Evolutionary conservation across 1,140 invertebrate species (phyloP).

Genomic region (Lordiphosa collinella): DNA sequence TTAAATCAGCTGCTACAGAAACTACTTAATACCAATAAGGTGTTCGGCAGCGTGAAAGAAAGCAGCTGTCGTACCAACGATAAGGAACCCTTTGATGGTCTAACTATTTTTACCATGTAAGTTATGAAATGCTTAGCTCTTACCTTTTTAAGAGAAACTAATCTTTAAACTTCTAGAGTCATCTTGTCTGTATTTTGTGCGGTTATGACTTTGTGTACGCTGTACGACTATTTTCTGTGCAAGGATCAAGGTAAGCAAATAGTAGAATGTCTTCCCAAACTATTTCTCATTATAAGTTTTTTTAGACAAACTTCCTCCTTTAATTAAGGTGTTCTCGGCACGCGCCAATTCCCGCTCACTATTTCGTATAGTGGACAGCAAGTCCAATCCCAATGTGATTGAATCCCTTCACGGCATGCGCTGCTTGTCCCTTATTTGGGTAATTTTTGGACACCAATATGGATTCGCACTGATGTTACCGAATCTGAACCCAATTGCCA

Average conservation of each 20-base stretch:
- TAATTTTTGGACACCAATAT: constrained; percentile 43
- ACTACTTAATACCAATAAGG: constrained; percentile 1
- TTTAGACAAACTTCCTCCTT: constrained; percentile 14
- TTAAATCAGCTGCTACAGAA: constrained; percentile 25
- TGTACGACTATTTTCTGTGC: constrained; percentile 47
- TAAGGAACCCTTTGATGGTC: constrained; percentile 12
- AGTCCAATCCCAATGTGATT: constrained; percentile 53
- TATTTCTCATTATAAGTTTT: no score
- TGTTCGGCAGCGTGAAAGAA: constrained; percentile 5
- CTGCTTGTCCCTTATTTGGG: constrained; percentile 56
- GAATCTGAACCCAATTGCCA: constrained; percentile 12
- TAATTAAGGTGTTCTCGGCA: constrained; percentile 43
- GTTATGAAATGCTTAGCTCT: constrained; percentile 1
- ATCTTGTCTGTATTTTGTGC: constrained; percentile 21
- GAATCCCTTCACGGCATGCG: constrained; percentile 59
- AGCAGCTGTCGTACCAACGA: constrained; percentile 24
- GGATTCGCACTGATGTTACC: not conserved
- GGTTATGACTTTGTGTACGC: constrained; percentile 19
- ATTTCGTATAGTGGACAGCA: constrained; percentile 34
- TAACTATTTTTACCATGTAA: constrained; percentile 50
- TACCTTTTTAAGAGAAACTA: not conserved
- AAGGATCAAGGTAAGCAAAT: constrained; percentile 9
- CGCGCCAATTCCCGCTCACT: constrained; percentile 34
- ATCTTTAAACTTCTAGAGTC: constrained; percentile 5
- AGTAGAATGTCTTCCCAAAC: no score